These are phyloP conservation scores for Coremacera marginata DNA, from an alignment of 2,888 invertebrate genomes.

Conservation along the genomic window DNA sequence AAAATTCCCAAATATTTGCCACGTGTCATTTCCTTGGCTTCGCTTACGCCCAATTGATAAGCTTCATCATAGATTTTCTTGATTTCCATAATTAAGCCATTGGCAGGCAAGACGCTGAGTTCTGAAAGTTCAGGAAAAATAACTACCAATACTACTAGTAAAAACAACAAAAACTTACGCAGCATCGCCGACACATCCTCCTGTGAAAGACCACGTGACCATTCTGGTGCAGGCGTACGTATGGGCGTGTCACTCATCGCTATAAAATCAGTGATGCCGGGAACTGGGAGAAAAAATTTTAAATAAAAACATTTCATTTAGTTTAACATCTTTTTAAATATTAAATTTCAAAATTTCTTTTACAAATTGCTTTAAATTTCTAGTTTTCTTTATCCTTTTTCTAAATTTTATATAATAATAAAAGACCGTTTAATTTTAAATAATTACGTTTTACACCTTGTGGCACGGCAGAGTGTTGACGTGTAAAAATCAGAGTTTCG, in stretches of 20 bases:
- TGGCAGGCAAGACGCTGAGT: slow-evolving; percentile 80
- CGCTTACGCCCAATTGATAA: slow-evolving; percentile 93
- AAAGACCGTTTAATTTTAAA: no score
- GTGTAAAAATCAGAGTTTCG: no score
- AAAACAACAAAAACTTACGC: slow-evolving; percentile 74
- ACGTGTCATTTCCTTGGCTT: slow-evolving; percentile 96
- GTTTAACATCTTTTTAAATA: neutral
- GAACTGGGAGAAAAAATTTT: slow-evolving; percentile 73
- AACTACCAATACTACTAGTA: neutral
- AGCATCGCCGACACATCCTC: slow-evolving; percentile 83
- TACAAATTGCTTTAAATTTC: no score
- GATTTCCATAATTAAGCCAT: slow-evolving; percentile 91
- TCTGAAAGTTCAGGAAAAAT: slow-evolving; percentile 70
- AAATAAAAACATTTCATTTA: neutral
- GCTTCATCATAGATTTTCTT: slow-evolving; percentile 94
- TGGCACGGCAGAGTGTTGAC: no score
- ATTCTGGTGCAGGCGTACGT: slow-evolving; percentile 72
- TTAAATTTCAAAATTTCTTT: neutral
- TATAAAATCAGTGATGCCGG: slow-evolving; percentile 89
- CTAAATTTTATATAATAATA: no score
- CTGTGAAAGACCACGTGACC: slow-evolving; percentile 77
- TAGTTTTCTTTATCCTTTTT: no score
- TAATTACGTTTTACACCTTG: no score
- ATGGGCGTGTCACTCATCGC: slow-evolving; percentile 75
- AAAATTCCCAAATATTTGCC: slow-evolving; percentile 95